A percentile compares a stretch with the other conserved stretches of the same genome.
Conservation (phyloP, 2,888 invertebrate species). For the Mantis religiosa region DNA sequence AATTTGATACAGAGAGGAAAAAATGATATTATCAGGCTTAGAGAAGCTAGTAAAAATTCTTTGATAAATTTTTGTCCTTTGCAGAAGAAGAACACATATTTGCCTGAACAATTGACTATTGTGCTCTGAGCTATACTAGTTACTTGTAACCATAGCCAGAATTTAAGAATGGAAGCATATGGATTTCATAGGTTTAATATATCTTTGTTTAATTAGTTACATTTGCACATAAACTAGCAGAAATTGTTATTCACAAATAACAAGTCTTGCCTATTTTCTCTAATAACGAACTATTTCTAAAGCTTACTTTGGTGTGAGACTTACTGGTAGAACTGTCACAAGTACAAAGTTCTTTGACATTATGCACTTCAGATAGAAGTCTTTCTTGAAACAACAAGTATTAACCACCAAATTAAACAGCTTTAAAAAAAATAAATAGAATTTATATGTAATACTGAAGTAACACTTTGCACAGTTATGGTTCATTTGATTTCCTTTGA, state of each 20-base stretch:
- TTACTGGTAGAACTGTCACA: not conserved
- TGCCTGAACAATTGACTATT: not conserved
- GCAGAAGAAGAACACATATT: not conserved
- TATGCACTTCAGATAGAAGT: not conserved
- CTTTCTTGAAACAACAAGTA: not conserved
- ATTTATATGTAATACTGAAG: not conserved
- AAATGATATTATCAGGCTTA: not conserved
- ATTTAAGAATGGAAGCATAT: conserved; percentile 13
- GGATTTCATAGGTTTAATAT: not conserved
- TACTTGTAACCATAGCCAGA: not conserved
- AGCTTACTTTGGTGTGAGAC: not conserved
- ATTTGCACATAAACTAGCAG: not conserved
- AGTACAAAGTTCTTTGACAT: not conserved
- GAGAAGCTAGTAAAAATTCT: not conserved
- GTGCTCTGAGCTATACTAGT: not conserved
- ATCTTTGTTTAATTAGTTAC: not conserved
- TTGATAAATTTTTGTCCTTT: not conserved
- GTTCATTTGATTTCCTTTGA: not conserved
- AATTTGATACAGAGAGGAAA: not conserved
- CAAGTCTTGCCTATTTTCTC: not conserved
- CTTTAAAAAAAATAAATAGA: not conserved
- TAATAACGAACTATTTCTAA: not conserved
- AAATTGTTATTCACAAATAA: not conserved
- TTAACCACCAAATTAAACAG: not conserved
- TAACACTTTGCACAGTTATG: not conserved